Evolutionary conservation across 2,888 invertebrate genomes (phyloP).

Genomic region (Salticus scenicus): DNA sequence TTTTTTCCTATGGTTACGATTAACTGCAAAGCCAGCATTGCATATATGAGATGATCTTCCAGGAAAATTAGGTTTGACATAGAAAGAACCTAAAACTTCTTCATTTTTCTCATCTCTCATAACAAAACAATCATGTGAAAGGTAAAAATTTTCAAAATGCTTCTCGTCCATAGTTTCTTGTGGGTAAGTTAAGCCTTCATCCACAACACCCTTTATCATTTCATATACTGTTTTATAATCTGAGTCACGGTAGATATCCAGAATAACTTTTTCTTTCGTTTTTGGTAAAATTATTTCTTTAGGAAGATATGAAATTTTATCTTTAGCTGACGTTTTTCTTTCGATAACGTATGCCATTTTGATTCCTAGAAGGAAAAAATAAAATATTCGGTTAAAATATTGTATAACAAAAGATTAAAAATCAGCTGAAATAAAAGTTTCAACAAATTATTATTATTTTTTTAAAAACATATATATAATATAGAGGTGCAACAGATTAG

Average conservation of each 20-base stretch:
- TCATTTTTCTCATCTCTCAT: constrained; percentile 14
- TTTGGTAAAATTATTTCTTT: constrained; percentile 37
- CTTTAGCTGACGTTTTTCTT: neutral
- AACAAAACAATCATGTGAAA: constrained; percentile 62
- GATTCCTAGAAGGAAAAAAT: neutral
- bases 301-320: constrained; percentile 38
- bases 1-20: constrained; percentile 34
- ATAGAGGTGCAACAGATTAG: too few species aligned
- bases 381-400: too few species aligned
- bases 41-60: constrained; percentile 69
- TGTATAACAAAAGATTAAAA: too few species aligned
- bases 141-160: constrained; percentile 56
- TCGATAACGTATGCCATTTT: constrained; percentile 55
- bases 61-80: constrained; percentile 70
- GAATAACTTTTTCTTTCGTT: constrained; percentile 27
- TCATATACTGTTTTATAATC: constrained; percentile 54
- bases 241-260: constrained; percentile 40
- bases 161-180: constrained; percentile 56
- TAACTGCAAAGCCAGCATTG: constrained; percentile 63
- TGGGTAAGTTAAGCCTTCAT: constrained; percentile 69
- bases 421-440: too few species aligned
- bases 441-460: too few species aligned
- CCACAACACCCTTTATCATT: constrained; percentile 46
- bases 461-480: too few species aligned
- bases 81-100: constrained; percentile 54